Base-by-base conservation (phyloP, 2,113 vertebrate species). In the Malurus alboscapulatus region DNA sequence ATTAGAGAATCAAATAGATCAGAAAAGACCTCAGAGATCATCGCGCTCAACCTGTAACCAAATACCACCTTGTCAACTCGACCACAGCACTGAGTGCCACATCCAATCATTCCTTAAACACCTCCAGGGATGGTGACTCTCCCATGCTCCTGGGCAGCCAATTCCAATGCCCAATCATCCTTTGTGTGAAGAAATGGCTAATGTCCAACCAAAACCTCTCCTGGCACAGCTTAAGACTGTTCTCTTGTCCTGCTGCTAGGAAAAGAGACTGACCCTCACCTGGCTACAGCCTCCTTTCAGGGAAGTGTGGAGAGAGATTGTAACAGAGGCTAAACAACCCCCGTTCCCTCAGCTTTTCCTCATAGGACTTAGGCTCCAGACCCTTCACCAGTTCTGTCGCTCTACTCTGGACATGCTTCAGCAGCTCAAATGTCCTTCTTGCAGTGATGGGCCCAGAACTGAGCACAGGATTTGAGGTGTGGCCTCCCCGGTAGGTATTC, bases 11-110 rank as follows among this genome's bases (percentile, higher is more conserved):
- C 12, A 38, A 61, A 22, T 1, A n/a, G 11, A 55, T 13, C 32
- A 36, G 36, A 65, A 79, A 55, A 63, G 9, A 72, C 7, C 3
- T 50, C 6, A 22, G 20, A 57, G 34, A 63, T 34, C 14, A 57
- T 7, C 0, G 0, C 42, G 14, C 50, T 30, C 11, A 63, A 5
- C 34, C 20, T 47, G 2, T 26, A 14, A 25, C 5, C 17, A 11
- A 78, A 62, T 25, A 48, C 10, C 10, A 19, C 16, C 15, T 5
- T 34, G 25, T 6, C 34, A 57, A 40, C 17, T 21, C 4, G 3
- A 48, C 9, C 34, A 32, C 0, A 1, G 30, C 17, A 79, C 20
- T 48, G 9, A 34, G 13, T 5, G 7, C 17, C n/a, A 32, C 21
- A 30, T 30, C 20, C 30, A 27, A 2, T 10, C 58, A 27, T 57